These are phyloP conservation scores for Drosophila pectinifera DNA, from an alignment of 1,140 invertebrate species.

Conservation along the genomic window DNA sequence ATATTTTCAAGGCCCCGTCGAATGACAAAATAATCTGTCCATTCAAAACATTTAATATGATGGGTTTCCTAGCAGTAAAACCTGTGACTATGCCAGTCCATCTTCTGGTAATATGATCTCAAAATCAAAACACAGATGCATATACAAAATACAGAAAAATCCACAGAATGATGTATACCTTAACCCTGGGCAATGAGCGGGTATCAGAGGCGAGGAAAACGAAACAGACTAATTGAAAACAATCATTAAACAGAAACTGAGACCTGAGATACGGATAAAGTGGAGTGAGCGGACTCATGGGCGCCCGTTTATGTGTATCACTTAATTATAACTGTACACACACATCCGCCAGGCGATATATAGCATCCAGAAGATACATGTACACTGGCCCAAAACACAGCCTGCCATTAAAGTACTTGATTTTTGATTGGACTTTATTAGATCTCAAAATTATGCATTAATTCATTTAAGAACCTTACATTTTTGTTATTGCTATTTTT, in stretches of 20 bases:
- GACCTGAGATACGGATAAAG: constrained; percentile 23
- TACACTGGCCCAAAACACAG: background rate
- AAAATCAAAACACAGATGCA: background rate
- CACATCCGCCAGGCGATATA: constrained; percentile 28
- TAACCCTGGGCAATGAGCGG: background rate
- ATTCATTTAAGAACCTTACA: no score
- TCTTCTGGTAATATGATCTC: constrained; percentile 11
- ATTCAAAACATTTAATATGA: background rate
- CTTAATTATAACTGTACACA: constrained; percentile 80
- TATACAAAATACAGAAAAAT: background rate
- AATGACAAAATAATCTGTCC: background rate
- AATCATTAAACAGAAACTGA: constrained; percentile 73
- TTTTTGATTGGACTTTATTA: background rate
- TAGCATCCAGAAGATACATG: constrained; percentile 27
- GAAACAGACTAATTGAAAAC: constrained; percentile 71
- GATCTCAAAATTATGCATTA: no score
- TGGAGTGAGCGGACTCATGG: constrained; percentile 15
- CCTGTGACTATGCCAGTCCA: background rate
- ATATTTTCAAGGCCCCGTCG: background rate
- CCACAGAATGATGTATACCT: constrained; percentile 5
- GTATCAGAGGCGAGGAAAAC: constrained; percentile 33
- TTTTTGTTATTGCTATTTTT: no score
- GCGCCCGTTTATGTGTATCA: constrained; percentile 68
- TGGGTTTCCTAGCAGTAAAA: background rate
- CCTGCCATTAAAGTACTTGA: no score